Base-by-base conservation (phyloP, 2,888 invertebrate genomes). In the Pollenia labialis region DNA sequence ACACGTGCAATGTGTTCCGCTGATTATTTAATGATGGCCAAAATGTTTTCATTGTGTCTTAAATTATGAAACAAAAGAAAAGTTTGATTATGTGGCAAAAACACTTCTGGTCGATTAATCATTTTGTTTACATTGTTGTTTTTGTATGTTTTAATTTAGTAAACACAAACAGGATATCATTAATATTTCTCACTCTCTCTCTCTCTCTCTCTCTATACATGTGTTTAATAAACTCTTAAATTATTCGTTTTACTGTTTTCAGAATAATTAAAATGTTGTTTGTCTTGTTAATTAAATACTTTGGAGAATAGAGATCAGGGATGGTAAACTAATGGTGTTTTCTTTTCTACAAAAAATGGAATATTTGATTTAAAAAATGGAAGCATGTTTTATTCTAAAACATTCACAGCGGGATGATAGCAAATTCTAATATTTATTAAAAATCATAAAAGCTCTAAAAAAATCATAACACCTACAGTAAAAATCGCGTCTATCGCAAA, bases 91-190 rank as follows among this genome's bases (percentile, higher is more conserved):
- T 42, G 62, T 62, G 62, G 42, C 7, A 12, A 7, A 62, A 40
- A 62, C n/a, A 62, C 62, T n/a, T 62, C 32, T 32, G 32, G 7
- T 11, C 12, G 58, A 40, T 58, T 58, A 32, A 58, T 40, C 32
- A 58, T 32, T 4, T 32, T 58, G 58, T 11, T 58, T 8, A 32
- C 23, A 32, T 32, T 32, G 4, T 32, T 32, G 8, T 32, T 60
- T n/a, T n/a, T 60, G 60, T 60, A 58, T 58, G 58, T 12, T 58
- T 60, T 40, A 60, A 60, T 60, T 60, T 42, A 60, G n/a, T 60
- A 40, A 60, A 60, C 40, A 58, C 40, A 8, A 8, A 58, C 14
- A 58, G 58, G 58, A 58, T 58, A 58, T 16, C 12, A 56, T 60
- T 42, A 42, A 62, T 42, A 62, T 6, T 6, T 32, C 32, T 32